Base-by-base conservation (phyloP, 2,888 invertebrate genomes). In the Scrobipalpa atriplicella region DNA sequence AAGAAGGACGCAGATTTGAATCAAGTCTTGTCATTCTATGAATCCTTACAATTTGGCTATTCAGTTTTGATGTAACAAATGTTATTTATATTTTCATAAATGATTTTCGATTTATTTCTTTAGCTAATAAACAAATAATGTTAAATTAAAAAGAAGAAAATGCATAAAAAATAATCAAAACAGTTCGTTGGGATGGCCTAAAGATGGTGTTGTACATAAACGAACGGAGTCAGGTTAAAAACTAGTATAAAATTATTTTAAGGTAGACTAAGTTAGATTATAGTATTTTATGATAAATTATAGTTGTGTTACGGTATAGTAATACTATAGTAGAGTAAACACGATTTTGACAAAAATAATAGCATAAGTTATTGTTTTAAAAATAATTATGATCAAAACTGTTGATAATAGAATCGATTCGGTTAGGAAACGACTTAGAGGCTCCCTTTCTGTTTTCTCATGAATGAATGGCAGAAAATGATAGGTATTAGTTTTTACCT, bases 201-300 rank as follows among this genome's bases (percentile, higher is more conserved):
- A 13, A 52, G 29, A 10, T 21, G 54, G 54, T 29, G 29, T 21
- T 56, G 54, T 56, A 56, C 19, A 29, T 56, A 56, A 36, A 16
- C 19, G 13, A 54, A 18, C 21, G 9, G 11, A 54, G 54, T 21
- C 54, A 52, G 36, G 52, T 64, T 38, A 54, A 63, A 39, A 39
- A 52, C 29, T 47, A 62, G 47, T 52, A 39, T 52, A 38, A 64
- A n/a, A 54, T 16, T 52, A 54, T n/a, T 36, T 18, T 52, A 19
- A 19, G 36, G 36, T 38, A 38, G 16, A 7, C 38, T 52, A 54
- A 39, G 64, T 54, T 64, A 64, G 29, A 18, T 52, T 62, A 58
- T 18, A 61, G 41, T 39, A 38, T 39, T 39, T 61, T 38, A 61
- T 61, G 9, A 18, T 61, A 29, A 56, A 39, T 36, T 61, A 36